Conservation (phyloP, 1,140 invertebrate species). For the Thrips palmi region DNA sequence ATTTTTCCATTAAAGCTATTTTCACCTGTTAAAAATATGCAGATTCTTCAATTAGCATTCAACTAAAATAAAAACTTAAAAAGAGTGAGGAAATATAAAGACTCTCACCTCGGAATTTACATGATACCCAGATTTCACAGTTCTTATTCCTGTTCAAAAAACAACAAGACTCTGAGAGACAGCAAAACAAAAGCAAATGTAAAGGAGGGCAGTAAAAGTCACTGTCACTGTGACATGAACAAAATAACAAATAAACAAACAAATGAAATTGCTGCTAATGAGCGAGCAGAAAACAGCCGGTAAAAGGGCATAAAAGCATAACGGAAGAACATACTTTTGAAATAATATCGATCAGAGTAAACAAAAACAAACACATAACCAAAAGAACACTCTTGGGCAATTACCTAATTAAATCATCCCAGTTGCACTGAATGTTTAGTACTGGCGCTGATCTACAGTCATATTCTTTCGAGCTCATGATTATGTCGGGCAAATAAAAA, state of each 20-base stretch:
- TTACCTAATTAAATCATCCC: slow-evolving; percentile 12
- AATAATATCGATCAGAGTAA: no score
- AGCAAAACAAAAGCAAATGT: no score
- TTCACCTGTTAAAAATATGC: slow-evolving; percentile 11
- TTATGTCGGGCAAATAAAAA: no score
- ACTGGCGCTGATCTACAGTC: neutral
- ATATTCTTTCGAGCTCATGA: neutral
- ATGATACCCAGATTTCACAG: slow-evolving; percentile 14
- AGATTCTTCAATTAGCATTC: neutral
- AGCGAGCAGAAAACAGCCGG: no score
- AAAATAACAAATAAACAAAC: no score
- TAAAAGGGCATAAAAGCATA: no score
- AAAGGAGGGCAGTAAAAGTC: no score
- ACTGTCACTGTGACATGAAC: no score
- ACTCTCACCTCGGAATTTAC: slow-evolving; percentile 14
- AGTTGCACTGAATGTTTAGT: slow-evolving; percentile 11
- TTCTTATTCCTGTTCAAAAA: slow-evolving; percentile 12
- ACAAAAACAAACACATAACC: no score
- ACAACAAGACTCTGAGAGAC: neutral
- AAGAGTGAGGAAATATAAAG: neutral
- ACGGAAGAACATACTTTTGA: no score
- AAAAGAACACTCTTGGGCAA: neutral
- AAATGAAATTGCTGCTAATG: no score
- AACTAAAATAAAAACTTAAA: slow-evolving; percentile 1
- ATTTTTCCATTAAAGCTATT: slow-evolving; percentile 14